Conservation (phyloP, 2,888 invertebrate species). For the Orthosia incerta region DNA sequence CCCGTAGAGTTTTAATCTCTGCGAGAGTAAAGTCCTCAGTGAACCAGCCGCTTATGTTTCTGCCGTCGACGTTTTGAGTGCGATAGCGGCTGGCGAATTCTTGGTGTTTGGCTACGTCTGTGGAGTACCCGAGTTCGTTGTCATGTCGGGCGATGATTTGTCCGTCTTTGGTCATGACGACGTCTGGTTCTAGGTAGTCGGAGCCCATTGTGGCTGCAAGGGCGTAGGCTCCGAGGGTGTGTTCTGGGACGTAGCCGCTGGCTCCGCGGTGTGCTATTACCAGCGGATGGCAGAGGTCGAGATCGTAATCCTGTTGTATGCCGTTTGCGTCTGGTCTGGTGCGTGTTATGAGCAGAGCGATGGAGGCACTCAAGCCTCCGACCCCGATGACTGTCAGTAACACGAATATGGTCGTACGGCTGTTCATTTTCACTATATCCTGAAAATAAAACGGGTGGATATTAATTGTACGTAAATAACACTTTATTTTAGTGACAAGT, state of each 20-base stretch:
- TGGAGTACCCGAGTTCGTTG: conserved; percentile 83
- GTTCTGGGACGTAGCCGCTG: conserved; percentile 87
- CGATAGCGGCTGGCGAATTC: conserved; percentile 82
- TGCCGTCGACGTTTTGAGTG: conserved; percentile 81
- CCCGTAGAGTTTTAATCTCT: conserved; percentile 83
- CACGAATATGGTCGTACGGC: conserved; percentile 33
- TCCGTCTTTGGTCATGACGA: conserved; percentile 86
- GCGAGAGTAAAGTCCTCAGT: conserved; percentile 86
- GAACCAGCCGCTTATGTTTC: conserved; percentile 81
- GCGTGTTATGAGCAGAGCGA: conserved; percentile 60
- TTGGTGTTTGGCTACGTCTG: conserved; percentile 79
- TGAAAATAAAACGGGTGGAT: conserved; percentile 28
- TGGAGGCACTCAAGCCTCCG: conserved; percentile 60
- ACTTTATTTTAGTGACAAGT: neutral
- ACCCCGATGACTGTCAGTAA: conserved; percentile 44
- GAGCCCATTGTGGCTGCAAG: conserved; percentile 86
- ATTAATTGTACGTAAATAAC: neutral
- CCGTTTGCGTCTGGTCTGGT: conserved; percentile 42
- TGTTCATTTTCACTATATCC: conserved; percentile 45
- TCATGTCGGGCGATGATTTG: conserved; percentile 85
- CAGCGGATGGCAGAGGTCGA: conserved; percentile 79
- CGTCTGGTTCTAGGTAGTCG: conserved; percentile 86
- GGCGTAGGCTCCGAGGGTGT: conserved; percentile 86
- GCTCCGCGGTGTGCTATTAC: conserved; percentile 86
- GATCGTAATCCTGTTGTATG: conserved; percentile 65